Conservation (phyloP, 2,113 vertebrate species). For the Cyanoderma ruficeps region DNA sequence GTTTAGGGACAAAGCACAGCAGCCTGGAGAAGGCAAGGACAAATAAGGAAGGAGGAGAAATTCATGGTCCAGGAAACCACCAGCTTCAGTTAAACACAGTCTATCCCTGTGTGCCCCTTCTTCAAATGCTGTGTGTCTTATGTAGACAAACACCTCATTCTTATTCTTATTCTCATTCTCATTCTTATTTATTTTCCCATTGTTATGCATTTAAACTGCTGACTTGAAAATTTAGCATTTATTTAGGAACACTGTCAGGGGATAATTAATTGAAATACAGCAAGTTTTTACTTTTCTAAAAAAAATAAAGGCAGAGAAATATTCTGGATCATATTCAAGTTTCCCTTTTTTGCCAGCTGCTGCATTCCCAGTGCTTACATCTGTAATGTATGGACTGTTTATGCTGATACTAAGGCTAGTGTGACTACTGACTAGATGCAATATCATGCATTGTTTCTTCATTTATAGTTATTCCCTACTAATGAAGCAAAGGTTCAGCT, state of each 20-base stretch:
- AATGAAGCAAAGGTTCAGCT: neutral
- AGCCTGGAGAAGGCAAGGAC: neutral
- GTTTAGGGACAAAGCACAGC: rapidly evolving
- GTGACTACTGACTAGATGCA: neutral
- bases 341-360: neutral
- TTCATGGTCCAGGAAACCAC: neutral
- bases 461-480: neutral
- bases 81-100: rapidly evolving
- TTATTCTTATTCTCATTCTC: neutral
- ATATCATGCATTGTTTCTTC: neutral
- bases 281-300: neutral
- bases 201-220: neutral
- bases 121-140: neutral
- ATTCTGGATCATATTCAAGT: neutral
- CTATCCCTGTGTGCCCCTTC: neutral
- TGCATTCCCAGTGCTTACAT: neutral
- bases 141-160: neutral
- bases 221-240: neutral
- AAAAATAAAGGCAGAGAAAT: neutral
- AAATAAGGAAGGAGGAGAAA: neutral
- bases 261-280: neutral
- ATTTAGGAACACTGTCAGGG: neutral
- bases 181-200: neutral
- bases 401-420: neutral
- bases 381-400: neutral